A percentile compares a stretch with the other conserved stretches of the same genome.
These are phyloP conservation scores for Nyctalus aviator DNA, from an alignment of 2,797 vertebrate genomes.

Conservation along the genomic window DNA sequence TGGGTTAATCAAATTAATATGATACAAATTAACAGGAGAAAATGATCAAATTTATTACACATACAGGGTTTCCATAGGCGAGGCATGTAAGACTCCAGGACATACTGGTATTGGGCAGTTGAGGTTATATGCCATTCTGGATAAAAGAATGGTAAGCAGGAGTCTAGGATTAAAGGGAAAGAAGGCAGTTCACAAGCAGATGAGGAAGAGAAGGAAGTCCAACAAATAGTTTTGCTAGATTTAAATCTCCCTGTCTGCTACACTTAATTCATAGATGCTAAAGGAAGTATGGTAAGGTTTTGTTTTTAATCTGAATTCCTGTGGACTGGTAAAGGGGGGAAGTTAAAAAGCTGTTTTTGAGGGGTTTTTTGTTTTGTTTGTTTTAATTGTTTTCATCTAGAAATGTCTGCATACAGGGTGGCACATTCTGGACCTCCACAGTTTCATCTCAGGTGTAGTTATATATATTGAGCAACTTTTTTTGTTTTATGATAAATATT, in stretches of 20 bases:
- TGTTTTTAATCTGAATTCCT: background rate
- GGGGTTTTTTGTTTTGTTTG: no score
- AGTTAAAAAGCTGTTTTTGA: background rate
- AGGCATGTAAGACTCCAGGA: background rate
- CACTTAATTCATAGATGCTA: background rate
- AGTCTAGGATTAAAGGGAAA: background rate
- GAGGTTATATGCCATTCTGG: background rate
- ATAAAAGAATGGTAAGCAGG: background rate
- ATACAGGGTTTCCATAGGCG: background rate
- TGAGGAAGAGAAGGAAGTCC: background rate
- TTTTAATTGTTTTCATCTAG: background rate
- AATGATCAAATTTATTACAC: background rate
- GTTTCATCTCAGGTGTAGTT: background rate
- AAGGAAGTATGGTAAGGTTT: background rate
- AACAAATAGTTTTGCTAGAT: background rate
- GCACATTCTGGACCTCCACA: background rate
- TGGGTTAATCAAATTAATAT: background rate
- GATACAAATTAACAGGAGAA: background rate
- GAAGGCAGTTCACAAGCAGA: background rate
- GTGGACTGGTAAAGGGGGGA: background rate
- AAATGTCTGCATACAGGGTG: background rate
- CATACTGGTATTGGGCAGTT: background rate
- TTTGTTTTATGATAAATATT: background rate
- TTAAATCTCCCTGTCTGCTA: background rate
- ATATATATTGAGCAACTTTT: background rate